A percentile compares a stretch with the other conserved stretches of the same genome.
Evolutionary conservation across 2,113 vertebrate genomes (phyloP).

Genomic region (Hymenochirus boettgeri): DNA sequence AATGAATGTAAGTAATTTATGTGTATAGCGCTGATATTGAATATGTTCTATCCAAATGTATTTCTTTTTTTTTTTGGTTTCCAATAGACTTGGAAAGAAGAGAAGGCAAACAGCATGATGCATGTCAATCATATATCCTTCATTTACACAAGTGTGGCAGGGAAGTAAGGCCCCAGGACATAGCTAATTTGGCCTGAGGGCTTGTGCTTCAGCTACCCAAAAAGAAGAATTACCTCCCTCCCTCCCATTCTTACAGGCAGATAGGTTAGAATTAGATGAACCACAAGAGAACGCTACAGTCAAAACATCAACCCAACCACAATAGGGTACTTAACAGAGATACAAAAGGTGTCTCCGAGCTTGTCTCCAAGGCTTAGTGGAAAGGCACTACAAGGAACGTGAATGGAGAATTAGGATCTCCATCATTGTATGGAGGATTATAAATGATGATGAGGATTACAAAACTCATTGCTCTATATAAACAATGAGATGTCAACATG

Average conservation of each 20-base stretch:
- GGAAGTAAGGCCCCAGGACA: too few relatives aligned
- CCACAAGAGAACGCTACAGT: constrained; percentile 10
- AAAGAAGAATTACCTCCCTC: neutral
- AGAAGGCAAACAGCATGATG: too few relatives aligned
- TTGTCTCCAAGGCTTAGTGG: constrained; percentile 12
- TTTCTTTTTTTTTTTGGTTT: too few relatives aligned
- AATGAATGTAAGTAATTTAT: too few relatives aligned
- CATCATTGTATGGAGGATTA: neutral
- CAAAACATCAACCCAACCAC: constrained; percentile 18
- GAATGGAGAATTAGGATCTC: constrained; percentile 1
- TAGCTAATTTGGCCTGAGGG: too few relatives aligned
- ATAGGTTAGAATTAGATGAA: constrained; percentile 2
- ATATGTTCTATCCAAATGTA: too few relatives aligned
- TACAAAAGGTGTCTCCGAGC: constrained; percentile 17
- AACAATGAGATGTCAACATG: too few relatives aligned
- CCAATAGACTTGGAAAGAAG: too few relatives aligned
- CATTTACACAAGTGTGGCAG: too few relatives aligned
- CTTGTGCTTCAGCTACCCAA: too few relatives aligned
- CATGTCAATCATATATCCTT: too few relatives aligned
- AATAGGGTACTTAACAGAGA: constrained; percentile 15
- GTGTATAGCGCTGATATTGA: too few relatives aligned
- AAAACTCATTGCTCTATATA: neutral
- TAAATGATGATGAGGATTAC: neutral
- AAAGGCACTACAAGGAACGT: neutral
- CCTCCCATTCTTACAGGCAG: neutral